Conservation (phyloP, 2,888 invertebrate genomes). For the Netelia fuscicornis region DNA sequence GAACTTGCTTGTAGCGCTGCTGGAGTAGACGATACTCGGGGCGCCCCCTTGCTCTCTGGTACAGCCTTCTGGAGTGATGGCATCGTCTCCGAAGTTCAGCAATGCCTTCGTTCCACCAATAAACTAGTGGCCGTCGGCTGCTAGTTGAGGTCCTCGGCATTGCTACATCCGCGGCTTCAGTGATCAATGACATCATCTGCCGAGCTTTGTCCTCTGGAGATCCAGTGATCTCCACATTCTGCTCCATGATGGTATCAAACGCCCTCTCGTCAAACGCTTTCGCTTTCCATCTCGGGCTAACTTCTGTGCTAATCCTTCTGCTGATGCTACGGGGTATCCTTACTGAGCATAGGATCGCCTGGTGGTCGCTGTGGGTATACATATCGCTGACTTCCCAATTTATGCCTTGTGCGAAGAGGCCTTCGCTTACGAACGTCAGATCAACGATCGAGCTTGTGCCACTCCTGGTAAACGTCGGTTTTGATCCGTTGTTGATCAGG, state of each 20-base stretch:
- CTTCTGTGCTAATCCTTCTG: too few species aligned
- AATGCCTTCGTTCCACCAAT: constrained; percentile 61
- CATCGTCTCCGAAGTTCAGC: constrained; percentile 41
- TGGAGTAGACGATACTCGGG: constrained; percentile 20
- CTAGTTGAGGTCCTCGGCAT: constrained; percentile 39
- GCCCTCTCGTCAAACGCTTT: constrained; percentile 3
- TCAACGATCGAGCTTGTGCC: constrained; percentile 21
- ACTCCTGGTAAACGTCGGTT: constrained; percentile 65
- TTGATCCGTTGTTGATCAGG: constrained; percentile 60
- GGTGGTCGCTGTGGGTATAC: constrained; percentile 67
- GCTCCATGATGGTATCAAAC: not conserved
- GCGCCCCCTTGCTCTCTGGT: constrained; percentile 47
- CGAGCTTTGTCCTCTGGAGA: constrained; percentile 19
- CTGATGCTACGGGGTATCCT: not conserved
- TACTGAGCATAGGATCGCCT: constrained; percentile 52
- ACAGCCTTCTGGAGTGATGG: constrained; percentile 39
- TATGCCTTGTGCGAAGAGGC: constrained; percentile 56
- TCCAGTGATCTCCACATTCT: constrained; percentile 5
- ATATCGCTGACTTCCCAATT: constrained; percentile 56
- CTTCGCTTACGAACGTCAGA: constrained; percentile 70
- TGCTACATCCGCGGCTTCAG: constrained; percentile 43
- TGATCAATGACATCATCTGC: constrained; percentile 43
- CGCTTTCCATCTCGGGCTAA: not conserved
- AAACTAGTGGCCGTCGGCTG: constrained; percentile 25
- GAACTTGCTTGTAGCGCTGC: constrained; percentile 30